A percentile compares a stretch with the other conserved stretches of the same genome.
phyloP scores from a whole-genome alignment of 2,888 invertebrate species.

The Pinctada fucata region DNA sequence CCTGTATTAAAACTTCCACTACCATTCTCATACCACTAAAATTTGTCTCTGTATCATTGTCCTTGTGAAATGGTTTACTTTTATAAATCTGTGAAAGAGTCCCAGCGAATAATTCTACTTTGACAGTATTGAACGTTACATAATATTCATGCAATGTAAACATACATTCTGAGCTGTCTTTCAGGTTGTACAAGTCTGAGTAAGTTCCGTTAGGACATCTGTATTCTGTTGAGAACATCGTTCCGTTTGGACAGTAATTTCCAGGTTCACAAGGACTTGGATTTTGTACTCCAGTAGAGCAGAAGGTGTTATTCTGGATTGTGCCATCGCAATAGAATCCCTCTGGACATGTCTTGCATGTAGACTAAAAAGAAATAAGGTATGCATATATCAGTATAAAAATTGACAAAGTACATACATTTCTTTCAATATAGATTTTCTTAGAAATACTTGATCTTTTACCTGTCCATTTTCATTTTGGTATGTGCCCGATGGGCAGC shows the following conservation, averaged over 20 bases:
- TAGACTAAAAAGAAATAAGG: constrained; percentile 50
- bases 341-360: constrained; percentile 69
- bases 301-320: constrained; percentile 69
- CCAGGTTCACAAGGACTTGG: constrained; percentile 68
- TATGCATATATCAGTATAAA: too few relatives aligned
- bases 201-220: constrained; percentile 72
- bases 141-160: neutral
- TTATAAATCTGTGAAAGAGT: too few relatives aligned
- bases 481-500: constrained; percentile 70
- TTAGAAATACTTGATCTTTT: neutral
- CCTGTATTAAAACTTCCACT: too few relatives aligned
- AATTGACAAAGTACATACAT: too few relatives aligned
- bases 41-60: too few relatives aligned
- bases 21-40: too few relatives aligned
- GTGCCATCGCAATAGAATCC: constrained; percentile 74
- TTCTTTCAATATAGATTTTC: too few relatives aligned
- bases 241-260: constrained; percentile 69
- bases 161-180: constrained; percentile 59
- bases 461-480: constrained; percentile 72
- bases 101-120: too few relatives aligned
- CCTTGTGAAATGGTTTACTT: too few relatives aligned
- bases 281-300: constrained; percentile 73
- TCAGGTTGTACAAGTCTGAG: constrained; percentile 54
- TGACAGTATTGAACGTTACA: too few relatives aligned
- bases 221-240: constrained; percentile 63